A percentile compares a stretch with the other conserved stretches of the same genome.
Conservation (phyloP, 2,888 invertebrate genomes). For the Trachelus iudaicus region DNA sequence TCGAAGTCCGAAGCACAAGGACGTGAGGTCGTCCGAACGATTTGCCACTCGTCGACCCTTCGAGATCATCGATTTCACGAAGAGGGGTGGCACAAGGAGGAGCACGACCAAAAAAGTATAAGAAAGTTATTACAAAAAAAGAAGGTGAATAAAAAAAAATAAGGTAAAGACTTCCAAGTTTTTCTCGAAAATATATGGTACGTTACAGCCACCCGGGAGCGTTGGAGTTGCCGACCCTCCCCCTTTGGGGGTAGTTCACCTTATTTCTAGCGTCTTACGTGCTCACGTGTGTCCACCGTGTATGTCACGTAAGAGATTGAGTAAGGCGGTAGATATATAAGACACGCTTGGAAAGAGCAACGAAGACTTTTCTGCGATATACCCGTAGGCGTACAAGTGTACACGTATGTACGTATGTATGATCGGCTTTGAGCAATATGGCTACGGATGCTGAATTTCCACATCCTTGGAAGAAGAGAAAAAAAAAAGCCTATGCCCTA, state of each 20-base stretch:
- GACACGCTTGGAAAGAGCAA: neutral
- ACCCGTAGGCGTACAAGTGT: neutral
- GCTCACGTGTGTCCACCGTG: neutral
- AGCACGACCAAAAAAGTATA: neutral
- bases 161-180: neutral
- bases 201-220: neutral
- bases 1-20: neutral
- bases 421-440: neutral
- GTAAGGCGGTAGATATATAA: neutral
- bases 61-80: neutral
- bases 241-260: neutral
- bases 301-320: neutral
- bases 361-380: neutral
- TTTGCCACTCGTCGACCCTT: constrained; percentile 18
- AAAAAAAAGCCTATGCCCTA: neutral
- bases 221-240: neutral
- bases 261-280: neutral
- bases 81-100: neutral
- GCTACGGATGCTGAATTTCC: neutral
- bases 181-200: neutral
- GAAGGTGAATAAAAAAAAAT: neutral
- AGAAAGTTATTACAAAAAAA: neutral
- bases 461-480: neutral
- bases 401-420: too few species aligned
- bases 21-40: constrained; percentile 20